Percentiles rank a stretch among this genome's conserved stretches.
Evolutionary conservation across 2,113 vertebrate genomes (phyloP).

Genomic region (Chrysemys picta): DNA sequence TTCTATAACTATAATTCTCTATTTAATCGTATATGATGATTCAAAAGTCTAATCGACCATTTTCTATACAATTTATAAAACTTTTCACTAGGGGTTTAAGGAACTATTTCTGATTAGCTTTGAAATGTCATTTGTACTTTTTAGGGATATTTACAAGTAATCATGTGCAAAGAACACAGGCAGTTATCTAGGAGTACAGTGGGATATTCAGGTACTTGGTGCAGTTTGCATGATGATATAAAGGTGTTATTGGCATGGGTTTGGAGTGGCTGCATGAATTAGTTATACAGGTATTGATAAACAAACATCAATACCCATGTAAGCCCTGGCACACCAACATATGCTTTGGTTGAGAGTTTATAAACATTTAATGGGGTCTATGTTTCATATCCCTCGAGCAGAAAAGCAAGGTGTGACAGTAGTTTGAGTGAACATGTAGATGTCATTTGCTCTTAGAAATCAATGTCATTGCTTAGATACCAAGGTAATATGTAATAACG

Average conservation of each 20-base stretch:
- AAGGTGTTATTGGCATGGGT: not conserved
- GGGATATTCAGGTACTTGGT: not conserved
- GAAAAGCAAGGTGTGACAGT: too few species aligned
- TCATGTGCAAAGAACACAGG: not conserved
- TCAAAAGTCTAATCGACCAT: not conserved
- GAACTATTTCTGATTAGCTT: not conserved
- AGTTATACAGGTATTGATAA: not conserved
- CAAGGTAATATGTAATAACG: not conserved
- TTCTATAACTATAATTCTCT: not conserved
- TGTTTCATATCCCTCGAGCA: not conserved
- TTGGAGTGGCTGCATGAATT: not conserved
- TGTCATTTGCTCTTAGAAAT: not conserved
- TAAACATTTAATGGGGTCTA: not conserved
- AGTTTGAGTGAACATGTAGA: not conserved
- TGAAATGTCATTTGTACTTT: not conserved
- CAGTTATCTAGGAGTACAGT: not conserved
- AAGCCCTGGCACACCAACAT: not conserved
- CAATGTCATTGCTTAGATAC: not conserved
- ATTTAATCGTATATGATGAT: not conserved
- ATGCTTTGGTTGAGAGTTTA: not conserved
- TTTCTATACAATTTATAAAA: not conserved
- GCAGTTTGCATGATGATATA: not conserved
- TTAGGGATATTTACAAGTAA: not conserved
- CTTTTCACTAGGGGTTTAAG: not conserved
- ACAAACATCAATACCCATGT: not conserved